phyloP scores from a whole-genome alignment of 2,113 vertebrate genomes.

The Megaleporinus macrocephalus region DNA sequence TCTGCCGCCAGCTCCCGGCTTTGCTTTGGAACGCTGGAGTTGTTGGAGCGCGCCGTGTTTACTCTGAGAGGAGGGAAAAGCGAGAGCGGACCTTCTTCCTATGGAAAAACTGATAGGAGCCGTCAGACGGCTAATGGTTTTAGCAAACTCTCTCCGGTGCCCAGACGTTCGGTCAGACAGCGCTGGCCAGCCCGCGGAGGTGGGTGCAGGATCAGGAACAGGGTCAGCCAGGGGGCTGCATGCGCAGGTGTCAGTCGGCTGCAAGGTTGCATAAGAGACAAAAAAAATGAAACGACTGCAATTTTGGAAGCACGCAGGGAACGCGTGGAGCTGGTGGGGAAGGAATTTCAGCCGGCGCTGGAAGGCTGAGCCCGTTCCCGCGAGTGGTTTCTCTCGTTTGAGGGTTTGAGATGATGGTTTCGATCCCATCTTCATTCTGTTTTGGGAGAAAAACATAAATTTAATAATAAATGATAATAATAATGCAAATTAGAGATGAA shows the following conservation, averaged over 20 bases:
- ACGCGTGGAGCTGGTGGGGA: background rate
- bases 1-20: constrained; percentile 21
- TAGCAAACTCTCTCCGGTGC: background rate
- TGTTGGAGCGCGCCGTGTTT: constrained; percentile 24
- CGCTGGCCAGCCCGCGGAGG: background rate
- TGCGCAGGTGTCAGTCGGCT: background rate
- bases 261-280: background rate
- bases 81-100: constrained; percentile 4
- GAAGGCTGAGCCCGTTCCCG: background rate
- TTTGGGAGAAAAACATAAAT: too few species aligned
- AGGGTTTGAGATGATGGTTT: background rate
- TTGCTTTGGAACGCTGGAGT: background rate
- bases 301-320: background rate
- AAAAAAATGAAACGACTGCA: constrained; percentile 6
- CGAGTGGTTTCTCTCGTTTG: background rate
- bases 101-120: constrained; percentile 40
- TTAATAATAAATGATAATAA: too few species aligned
- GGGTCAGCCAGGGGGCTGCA: constrained; percentile 7
- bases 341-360: background rate
- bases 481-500: too few species aligned
- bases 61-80: constrained; percentile 6
- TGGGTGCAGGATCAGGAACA: background rate
- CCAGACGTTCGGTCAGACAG: background rate
- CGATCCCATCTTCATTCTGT: too few species aligned
- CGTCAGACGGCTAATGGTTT: constrained; percentile 35